Evolutionary conservation across 2,888 invertebrate genomes (phyloP), one percentile per base, ranked within the genome.

Genomic region (Apantesis nais): DNA sequence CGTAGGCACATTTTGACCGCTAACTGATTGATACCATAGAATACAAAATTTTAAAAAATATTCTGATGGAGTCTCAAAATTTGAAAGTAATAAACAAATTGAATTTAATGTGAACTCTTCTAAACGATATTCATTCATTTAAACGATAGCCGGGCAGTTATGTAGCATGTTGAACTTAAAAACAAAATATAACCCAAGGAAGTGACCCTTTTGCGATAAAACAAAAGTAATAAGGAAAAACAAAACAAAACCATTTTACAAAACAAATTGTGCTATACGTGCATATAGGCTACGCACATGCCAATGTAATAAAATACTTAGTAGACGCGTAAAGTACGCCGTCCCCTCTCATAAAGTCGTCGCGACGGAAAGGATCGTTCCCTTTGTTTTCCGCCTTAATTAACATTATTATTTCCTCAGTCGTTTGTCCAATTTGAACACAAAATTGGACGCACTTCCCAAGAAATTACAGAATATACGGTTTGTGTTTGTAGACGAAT

Each of bases 361-460:
- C 68, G 63, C 80, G 76, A 67, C 81, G 74, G 74, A 79, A 76
- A 68, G 63, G 74, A 76, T 71, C 76, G 70, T 75, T 81, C 65
- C 72, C 74, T 76, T 78, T 83, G 78, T 80, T 78, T 82, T 76
- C 65, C 71, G 67, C 66, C 71, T 82, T 82, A 82, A 83, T 82
- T 82, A 83, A 83, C 80, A 71, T 78, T 76, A 77, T 83, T 83
- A 82, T 82, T 78, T 78, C 77, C 72, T 73, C 73, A 25, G 73
- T 52, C 74, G 78, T 78, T 83, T 74, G 76, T 82, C 69, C 74
- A 77, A 78, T 78, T 80, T 73, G 73, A 67, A 63, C 44, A 72
- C 74, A 71, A 66, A 79, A 78, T 76, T 76, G 75, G 61, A 71
- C 61, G 65, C 69, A 71, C 66, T 79, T 79, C 66, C 71, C n/a